A percentile compares a stretch with the other conserved stretches of the same genome.
phyloP scores from a whole-genome alignment of 2,797 vertebrate species.

The Pipistrellus kuhlii region DNA sequence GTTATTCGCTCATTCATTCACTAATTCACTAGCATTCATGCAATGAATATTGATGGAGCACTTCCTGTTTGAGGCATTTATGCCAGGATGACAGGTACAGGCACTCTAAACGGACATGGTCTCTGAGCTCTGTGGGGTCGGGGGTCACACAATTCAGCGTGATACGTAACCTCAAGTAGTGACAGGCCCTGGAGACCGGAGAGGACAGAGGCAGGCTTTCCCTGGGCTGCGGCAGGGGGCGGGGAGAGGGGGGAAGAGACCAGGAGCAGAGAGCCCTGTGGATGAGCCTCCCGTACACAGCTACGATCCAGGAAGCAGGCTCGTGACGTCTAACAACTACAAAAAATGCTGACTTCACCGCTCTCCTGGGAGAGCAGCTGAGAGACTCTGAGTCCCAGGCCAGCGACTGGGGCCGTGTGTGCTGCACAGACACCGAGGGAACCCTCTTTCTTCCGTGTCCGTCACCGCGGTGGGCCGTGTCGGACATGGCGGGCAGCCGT shows the following conservation, averaged over 20 bases:
- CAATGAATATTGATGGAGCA: background rate
- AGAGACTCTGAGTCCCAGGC: too few relatives aligned
- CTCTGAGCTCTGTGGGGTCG: background rate
- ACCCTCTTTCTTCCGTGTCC: too few relatives aligned
- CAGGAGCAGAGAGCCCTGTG: accelerated
- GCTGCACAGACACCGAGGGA: too few relatives aligned
- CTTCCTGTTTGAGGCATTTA: background rate
- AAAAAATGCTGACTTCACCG: too few relatives aligned
- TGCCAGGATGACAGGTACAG: accelerated
- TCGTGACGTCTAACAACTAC: too few relatives aligned
- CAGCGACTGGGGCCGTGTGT: too few relatives aligned
- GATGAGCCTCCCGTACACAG: background rate
- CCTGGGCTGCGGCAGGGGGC: too few relatives aligned
- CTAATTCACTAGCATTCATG: background rate
- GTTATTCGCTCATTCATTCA: background rate
- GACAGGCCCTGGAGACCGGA: background rate
- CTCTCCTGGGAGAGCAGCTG: too few relatives aligned
- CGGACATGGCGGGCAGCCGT: too few relatives aligned
- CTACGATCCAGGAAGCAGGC: background rate
- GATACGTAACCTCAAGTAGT: background rate
- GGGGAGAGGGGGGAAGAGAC: too few relatives aligned
- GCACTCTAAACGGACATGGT: background rate
- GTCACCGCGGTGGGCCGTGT: too few relatives aligned
- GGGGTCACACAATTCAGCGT: too few relatives aligned
- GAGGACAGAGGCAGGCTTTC: background rate